phyloP scores from a whole-genome alignment of 2,113 vertebrate species.

The Ochotona princeps region DNA sequence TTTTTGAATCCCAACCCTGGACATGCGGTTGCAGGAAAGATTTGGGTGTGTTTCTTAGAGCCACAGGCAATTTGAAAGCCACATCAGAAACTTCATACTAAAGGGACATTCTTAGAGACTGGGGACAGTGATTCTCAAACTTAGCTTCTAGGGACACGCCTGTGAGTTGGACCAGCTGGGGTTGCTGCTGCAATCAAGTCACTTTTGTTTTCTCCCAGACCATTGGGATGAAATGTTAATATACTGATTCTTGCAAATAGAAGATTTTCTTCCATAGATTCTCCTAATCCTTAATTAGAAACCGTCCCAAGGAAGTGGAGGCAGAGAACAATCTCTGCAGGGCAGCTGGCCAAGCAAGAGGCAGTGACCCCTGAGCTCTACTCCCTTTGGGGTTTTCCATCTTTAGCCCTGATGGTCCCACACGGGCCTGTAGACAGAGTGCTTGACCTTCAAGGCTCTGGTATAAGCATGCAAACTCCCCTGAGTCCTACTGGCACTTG shows the following conservation, averaged over 20 bases:
- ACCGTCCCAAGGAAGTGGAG: background rate
- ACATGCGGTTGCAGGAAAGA: background rate
- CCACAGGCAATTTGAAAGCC: background rate
- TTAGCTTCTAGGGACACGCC: background rate
- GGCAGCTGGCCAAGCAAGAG: background rate
- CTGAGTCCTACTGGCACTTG: background rate
- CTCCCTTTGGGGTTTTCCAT: background rate
- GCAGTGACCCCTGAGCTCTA: background rate
- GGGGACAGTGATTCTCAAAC: background rate
- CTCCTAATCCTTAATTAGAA: slow-evolving; percentile 50
- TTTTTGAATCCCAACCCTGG: background rate
- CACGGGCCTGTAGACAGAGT: background rate
- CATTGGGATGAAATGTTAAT: background rate
- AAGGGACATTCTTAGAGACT: background rate
- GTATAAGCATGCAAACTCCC: background rate
- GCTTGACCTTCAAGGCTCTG: background rate
- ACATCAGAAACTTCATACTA: background rate
- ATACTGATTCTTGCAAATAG: background rate
- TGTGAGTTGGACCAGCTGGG: background rate
- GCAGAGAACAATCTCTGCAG: background rate
- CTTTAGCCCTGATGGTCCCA: background rate
- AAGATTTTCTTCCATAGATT: background rate
- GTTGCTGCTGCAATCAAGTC: background rate
- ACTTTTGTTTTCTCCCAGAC: slow-evolving; percentile 27
- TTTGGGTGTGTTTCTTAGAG: background rate